Percentiles rank a stretch among this genome's conserved stretches.
Conservation (phyloP, 2,113 vertebrate genomes). For the Sakesphorus luctuosus region DNA sequence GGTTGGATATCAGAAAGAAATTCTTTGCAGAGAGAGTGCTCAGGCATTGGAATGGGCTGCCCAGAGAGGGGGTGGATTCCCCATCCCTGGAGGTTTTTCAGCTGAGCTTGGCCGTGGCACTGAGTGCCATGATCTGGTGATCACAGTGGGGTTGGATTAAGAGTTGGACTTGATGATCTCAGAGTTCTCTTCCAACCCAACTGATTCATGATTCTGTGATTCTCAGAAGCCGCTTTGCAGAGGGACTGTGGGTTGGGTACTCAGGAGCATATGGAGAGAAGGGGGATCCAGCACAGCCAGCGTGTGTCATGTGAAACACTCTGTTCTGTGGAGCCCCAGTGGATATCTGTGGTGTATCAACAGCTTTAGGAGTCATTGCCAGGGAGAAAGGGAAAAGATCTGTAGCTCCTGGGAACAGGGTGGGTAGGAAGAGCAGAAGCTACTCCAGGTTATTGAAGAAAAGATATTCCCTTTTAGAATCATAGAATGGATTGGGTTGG, state of each 20-base stretch:
- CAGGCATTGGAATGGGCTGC: no score
- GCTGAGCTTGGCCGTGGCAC: no score
- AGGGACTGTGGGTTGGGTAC: neutral
- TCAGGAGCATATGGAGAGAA: neutral
- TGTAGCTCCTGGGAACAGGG: neutral
- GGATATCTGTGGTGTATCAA: neutral
- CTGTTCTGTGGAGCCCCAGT: neutral
- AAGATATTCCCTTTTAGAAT: neutral
- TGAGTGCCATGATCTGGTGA: no score
- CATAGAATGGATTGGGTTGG: no score
- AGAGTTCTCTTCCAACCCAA: no score
- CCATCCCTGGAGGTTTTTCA: no score
- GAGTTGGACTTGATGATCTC: no score
- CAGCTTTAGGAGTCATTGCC: neutral
- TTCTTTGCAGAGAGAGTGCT: no score
- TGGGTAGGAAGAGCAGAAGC: neutral
- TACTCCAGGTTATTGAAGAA: neutral
- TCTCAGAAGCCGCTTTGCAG: neutral
- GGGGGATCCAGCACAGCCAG: neutral
- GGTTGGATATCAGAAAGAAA: no score
- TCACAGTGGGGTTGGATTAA: no score
- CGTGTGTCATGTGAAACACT: neutral
- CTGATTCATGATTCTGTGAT: no score
- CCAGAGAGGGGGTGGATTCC: no score
- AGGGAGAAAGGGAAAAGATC: neutral